Evolutionary conservation across 37 sponge, comb jelly and placozoan species (phyloP).

Genomic region (Chondrilla cf. caribensis): DNA sequence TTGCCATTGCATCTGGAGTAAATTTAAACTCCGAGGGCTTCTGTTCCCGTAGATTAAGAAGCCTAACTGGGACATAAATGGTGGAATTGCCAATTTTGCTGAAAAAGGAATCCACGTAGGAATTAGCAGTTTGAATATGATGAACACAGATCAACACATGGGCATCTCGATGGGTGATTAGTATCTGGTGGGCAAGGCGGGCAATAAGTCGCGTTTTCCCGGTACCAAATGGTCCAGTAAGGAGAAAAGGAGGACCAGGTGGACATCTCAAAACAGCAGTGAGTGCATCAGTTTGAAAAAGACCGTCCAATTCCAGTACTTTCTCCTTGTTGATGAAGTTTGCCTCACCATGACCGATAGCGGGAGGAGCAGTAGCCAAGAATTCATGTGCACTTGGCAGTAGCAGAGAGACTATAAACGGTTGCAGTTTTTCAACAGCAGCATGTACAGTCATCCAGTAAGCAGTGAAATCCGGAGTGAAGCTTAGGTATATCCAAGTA

Average conservation of each 20-base stretch:
- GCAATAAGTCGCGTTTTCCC: conserved; percentile 44
- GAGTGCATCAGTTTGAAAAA: conserved; percentile 25
- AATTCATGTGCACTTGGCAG: background rate
- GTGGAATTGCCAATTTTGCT: background rate
- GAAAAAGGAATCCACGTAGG: conserved; percentile 30
- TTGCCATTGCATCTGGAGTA: background rate
- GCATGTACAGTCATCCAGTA: background rate
- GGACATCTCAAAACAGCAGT: background rate
- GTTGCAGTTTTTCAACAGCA: background rate
- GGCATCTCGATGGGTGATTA: background rate
- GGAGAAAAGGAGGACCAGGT: conserved; percentile 19
- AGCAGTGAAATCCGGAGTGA: background rate
- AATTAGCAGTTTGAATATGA: conserved; percentile 35
- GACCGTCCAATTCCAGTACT: background rate
- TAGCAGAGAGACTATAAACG: background rate
- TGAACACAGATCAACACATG: conserved; percentile 33
- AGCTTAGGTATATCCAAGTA: too few relatives aligned
- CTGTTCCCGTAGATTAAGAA: background rate
- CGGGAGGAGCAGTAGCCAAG: background rate
- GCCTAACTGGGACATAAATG: background rate
- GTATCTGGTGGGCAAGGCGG: conserved; percentile 8
- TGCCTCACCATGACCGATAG: background rate
- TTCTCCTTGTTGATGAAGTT: background rate
- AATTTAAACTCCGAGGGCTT: background rate
- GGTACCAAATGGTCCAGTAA: conserved; percentile 51